Evolutionary conservation across 2,113 vertebrate species (phyloP), one percentile per base, ranked within the genome.

Genomic region (Tenebrosternarchus preto): DNA sequence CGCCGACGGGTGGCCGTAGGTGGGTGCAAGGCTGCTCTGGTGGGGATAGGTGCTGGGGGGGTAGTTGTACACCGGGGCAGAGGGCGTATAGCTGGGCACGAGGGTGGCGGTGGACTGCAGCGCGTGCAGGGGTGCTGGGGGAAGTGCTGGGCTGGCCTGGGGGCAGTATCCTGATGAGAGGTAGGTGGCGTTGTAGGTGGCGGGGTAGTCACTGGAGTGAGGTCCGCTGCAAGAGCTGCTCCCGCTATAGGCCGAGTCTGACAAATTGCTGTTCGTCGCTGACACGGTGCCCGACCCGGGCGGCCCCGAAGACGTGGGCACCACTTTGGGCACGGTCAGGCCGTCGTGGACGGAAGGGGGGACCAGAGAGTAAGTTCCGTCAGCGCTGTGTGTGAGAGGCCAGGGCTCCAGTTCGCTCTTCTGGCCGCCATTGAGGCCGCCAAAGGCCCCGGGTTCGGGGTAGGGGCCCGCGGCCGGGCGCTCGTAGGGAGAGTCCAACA

Each of bases 391-490:
- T 0, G 92, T 84, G 82, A 94, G 91, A 0, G 94, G 90, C 97
- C 97, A 99, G 50, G 96, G 90, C 77, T 98, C 96, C 4, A 94
- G 87, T 4, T 98, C 97, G 2, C 91, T 93, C 78, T 98, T 98
- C 84, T 91, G 96, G 20, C 93, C 73, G 50, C 80, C 94, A 0
- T 92, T 96, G 53, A 96, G 91, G 0, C 91, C 76, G 20, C 92
- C 95, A 27, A 98, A 98, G 76, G 93, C 83, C 9, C 92, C 92
- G 0, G 96, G 93, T 17, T 95, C 93, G 5, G 94, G 93, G 57
- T 92, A 89, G 53, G 90, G 64, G 74, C 95, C 91, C 20, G 91
- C 70, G 0, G 92, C 61, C 22, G 94, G 89, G 75, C 96, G 93
- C 87, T 99, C 97, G 75, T 97, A 98, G 17, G 97, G 93, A 0